Evolutionary conservation across 2,888 invertebrate species (phyloP), one percentile per base, ranked within the genome.

Genomic region (Drosophila neonasuta): DNA sequence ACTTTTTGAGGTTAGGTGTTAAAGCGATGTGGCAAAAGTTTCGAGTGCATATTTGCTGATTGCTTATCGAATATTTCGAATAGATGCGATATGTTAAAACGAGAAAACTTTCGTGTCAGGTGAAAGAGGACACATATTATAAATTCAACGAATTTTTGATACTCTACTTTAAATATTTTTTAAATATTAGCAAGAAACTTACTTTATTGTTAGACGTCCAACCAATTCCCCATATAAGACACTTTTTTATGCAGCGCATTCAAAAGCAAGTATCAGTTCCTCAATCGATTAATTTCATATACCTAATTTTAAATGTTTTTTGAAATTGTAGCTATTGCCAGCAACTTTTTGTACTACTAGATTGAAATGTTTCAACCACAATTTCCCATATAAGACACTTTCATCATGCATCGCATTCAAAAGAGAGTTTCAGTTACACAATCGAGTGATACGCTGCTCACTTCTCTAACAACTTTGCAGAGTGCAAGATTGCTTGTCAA

Each of bases 1-100:
- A 36, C 46, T 34, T 57, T 13, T 10, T 39, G 46, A 52, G 58
- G 58, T 55, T 48, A 70, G 62, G 66, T 71, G 72, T 68, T 66
- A 57, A 76, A 56, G 69, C 64, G 41, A 52, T 61, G 64, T 64
- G 65, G 68, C 58, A 20, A 68, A 75, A 72, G 68, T 67, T 75
- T 57, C 61, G 61, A 75, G 45, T 52, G 63, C 51, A 59, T 65
- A 58, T 63, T 63, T 57, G 13, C 7, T 57, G 69, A 66, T 66
- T 59, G 61, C 59, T 50, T 60, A 66, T 74, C 74, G 44, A 46
- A 42, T 46, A 57, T 69, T 39, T 32, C 13, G 24, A 24, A 54
- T 13, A 39, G 52, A 67, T 67, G 67, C 58, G 30, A 52, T 60
- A 42, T 17, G 36, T 24, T 7, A 29, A 44, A 59, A n/a, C 30